phyloP scores from a whole-genome alignment of 2,888 invertebrate species.

The Apamea monoglypha region DNA sequence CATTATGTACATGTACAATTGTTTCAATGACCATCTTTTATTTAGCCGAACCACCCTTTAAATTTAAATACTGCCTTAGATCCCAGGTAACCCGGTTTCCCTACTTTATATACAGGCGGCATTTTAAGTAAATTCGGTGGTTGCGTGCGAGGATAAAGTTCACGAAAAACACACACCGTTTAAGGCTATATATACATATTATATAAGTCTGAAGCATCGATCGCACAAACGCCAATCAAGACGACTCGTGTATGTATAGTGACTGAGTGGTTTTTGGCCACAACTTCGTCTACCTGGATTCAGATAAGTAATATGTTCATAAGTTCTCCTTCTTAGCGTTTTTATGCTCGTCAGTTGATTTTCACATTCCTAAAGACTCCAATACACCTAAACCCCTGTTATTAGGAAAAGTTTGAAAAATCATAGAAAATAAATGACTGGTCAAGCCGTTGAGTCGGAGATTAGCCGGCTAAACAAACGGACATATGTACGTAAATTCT shows the following conservation, averaged over 20 bases:
- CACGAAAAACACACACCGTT: slow-evolving; percentile 55
- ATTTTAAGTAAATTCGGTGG: slow-evolving; percentile 54
- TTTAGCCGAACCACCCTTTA: slow-evolving; percentile 36
- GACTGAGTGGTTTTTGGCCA: slow-evolving; percentile 24
- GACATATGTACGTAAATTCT: too few relatives aligned
- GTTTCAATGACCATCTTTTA: slow-evolving; percentile 37
- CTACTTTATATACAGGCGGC: slow-evolving; percentile 51
- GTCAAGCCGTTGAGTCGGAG: too few relatives aligned
- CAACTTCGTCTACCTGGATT: background rate
- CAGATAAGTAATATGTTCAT: background rate
- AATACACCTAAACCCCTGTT: background rate
- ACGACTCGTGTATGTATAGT: slow-evolving; percentile 57
- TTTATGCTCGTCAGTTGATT: background rate
- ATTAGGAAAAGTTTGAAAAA: background rate
- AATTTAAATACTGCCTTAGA: slow-evolving; percentile 45
- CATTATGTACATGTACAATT: slow-evolving; percentile 12
- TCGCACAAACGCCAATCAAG: slow-evolving; percentile 58
- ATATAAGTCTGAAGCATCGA: slow-evolving; percentile 40
- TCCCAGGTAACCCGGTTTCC: slow-evolving; percentile 29
- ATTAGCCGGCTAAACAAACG: too few relatives aligned
- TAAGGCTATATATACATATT: slow-evolving; percentile 60
- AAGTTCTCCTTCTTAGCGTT: background rate
- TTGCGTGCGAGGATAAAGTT: slow-evolving; percentile 60
- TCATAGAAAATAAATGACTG: background rate
- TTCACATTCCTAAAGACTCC: background rate